Base-by-base conservation (phyloP, 2,888 invertebrate species). In the Idaea straminata region DNA sequence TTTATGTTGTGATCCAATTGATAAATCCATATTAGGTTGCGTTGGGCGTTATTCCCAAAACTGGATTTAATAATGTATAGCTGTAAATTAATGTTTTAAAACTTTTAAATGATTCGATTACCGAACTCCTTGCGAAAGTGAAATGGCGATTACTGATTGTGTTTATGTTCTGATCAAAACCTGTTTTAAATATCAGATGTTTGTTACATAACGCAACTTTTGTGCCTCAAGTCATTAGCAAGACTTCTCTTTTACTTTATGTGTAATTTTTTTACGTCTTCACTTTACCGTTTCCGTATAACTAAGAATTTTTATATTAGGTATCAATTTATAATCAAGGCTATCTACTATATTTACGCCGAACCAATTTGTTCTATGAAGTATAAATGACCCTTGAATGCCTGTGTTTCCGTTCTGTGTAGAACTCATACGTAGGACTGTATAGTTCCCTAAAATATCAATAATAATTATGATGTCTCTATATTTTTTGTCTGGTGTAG, bases 111-210 rank as follows among this genome's bases (percentile, higher is more conserved):
- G 13, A 47, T 47, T 47, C 10, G 65, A 66, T 70, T 66, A 62
- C 67, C 62, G 67, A 70, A 73, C 67, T 25, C 66, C 38, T 71
- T 72, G 68, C 68, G 71, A 71, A 71, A 70, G 69, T 70, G 66
- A 67, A 67, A 70, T 68, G 66, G 36, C 62, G 59, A 63, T 62
- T 67, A 71, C 58, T 64, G 59, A 25, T 25, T 25, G 68, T 67
- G 61, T 64, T 66, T 67, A 69, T 62, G 67, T 71, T 69, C 65
- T 61, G 64, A 61, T 71, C 69, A 69, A 68, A 69, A 72, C 74
- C 74, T 67, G 74, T 72, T 72, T 67, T 69, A 70, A 68, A 70
- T 66, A 68, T 72, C 69, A 72, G 65, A 67, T 66, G 65, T 66
- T 65, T 36, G 61, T 72, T 74, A 68, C 69, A 68, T 74, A 74